Evolutionary conservation across 92 coral and sea anemone genomes (phyloP).

Genomic region (Epizoanthus ramosus): DNA sequence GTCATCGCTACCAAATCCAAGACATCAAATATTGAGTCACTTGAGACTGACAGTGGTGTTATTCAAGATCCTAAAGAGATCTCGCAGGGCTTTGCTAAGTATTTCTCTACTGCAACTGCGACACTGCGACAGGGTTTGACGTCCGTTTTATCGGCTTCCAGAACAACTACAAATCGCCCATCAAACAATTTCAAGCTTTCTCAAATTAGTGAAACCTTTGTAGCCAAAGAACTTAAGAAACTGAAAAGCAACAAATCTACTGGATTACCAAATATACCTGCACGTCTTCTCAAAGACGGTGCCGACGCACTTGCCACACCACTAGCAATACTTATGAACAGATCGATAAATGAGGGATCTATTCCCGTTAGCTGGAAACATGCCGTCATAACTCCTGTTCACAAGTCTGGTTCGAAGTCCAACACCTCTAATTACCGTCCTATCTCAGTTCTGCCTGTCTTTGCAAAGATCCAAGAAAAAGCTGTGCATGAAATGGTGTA

Average conservation of each 20-base stretch:
- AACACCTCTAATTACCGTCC: conserved; percentile 42
- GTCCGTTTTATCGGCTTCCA: neutral
- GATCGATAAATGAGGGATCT: conserved; percentile 57
- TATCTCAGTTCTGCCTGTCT: conserved; percentile 47
- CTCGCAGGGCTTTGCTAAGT: conserved; percentile 39
- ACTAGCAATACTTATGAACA: conserved; percentile 53
- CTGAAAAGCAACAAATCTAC: conserved; percentile 54
- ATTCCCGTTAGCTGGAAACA: conserved; percentile 54
- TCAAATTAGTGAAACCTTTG: conserved; percentile 41
- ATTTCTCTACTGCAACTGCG: conserved; percentile 25
- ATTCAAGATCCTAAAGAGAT: conserved; percentile 23
- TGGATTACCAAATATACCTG: conserved; percentile 56
- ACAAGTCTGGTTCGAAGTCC: conserved; percentile 42
- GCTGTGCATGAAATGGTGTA: conserved; percentile 54
- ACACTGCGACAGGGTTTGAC: conserved; percentile 5
- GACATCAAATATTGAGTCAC: conserved; percentile 19
- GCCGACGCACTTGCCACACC: conserved; percentile 54
- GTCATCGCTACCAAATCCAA: conserved; percentile 31
- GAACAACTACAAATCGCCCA: conserved; percentile 4
- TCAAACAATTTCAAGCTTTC: conserved; percentile 47
- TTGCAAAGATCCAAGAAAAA: conserved; percentile 36
- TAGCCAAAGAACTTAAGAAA: conserved; percentile 41
- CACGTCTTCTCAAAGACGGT: conserved; percentile 63
- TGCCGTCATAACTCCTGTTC: conserved; percentile 48
- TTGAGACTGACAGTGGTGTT: conserved; percentile 37